Percentiles rank a stretch among this genome's conserved stretches.
These are phyloP conservation scores for Bovichtus diacanthus DNA, from an alignment of 2,797 vertebrate species.

Conservation along the genomic window DNA sequence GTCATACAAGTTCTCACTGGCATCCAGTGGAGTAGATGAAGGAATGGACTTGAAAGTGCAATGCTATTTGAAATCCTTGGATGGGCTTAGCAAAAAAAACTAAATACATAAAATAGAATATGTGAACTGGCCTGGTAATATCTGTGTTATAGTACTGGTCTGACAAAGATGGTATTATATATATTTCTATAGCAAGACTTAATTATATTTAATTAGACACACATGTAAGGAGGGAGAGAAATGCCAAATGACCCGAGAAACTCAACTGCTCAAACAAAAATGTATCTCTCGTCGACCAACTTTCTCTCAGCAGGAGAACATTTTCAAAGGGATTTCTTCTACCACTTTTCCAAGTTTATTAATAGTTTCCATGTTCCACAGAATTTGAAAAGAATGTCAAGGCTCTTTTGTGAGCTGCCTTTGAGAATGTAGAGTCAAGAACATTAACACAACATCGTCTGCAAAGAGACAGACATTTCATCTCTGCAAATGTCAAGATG, in stretches of 20 bases:
- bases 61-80: not conserved
- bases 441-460: not conserved
- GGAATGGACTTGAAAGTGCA: not conserved
- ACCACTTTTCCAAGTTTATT: not conserved
- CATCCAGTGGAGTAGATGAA: not conserved
- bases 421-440: not conserved
- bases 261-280: not conserved
- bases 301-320: not conserved
- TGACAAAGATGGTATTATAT: not conserved
- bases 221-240: not conserved
- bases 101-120: not conserved
- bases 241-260: constrained; percentile 1
- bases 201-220: not conserved
- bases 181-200: not conserved
- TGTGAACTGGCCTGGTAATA: not conserved
- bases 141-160: not conserved
- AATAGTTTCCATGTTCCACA: not conserved
- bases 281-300: not conserved
- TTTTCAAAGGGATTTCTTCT: not conserved
- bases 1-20: not conserved
- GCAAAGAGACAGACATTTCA: not conserved
- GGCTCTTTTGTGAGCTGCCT: not conserved
- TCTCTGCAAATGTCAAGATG: not conserved
- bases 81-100: not conserved
- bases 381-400: not conserved